Evolutionary conservation across 2,888 invertebrate species (phyloP).

Genomic region (Sipha maydis): DNA sequence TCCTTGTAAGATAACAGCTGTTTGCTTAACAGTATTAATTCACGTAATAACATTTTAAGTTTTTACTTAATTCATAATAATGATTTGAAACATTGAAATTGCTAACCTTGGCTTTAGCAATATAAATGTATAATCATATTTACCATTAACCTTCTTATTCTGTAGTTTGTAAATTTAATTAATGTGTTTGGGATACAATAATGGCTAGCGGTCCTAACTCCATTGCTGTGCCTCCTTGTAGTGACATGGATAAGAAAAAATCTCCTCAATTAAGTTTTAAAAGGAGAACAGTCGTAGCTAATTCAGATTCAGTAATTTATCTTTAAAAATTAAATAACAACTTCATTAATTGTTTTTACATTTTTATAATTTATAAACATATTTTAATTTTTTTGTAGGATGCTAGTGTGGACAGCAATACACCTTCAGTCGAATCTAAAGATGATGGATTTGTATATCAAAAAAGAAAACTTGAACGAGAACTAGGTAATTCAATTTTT

Average conservation of each 20-base stretch:
- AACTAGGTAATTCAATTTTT: constrained; percentile 63
- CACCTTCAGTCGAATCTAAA: constrained; percentile 70
- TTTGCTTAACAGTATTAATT: constrained; percentile 1
- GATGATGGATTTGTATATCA: constrained; percentile 64
- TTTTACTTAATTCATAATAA: constrained; percentile 28
- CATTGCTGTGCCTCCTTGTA: constrained; percentile 32
- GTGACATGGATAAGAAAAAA: constrained; percentile 65
- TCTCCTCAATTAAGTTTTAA: constrained; percentile 66
- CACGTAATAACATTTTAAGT: background rate
- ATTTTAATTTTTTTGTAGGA: constrained; percentile 66
- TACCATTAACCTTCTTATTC: constrained; percentile 30
- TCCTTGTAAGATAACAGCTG: constrained; percentile 31
- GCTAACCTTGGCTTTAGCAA: constrained; percentile 47
- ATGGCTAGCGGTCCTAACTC: constrained; percentile 54
- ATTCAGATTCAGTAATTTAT: constrained; percentile 67
- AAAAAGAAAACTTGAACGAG: constrained; percentile 56
- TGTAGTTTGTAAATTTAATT: constrained; percentile 4
- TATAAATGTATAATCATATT: constrained; percentile 41
- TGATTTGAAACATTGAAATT: constrained; percentile 38
- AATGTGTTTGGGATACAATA: background rate
- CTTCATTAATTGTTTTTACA: background rate
- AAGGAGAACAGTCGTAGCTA: constrained; percentile 65
- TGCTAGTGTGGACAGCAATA: constrained; percentile 70
- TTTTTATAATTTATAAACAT: too few species aligned
- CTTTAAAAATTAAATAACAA: background rate